A percentile compares a stretch with the other conserved stretches of the same genome.
phyloP scores from a whole-genome alignment of 2,888 invertebrate species.

The Megaustenia siamemsis region DNA sequence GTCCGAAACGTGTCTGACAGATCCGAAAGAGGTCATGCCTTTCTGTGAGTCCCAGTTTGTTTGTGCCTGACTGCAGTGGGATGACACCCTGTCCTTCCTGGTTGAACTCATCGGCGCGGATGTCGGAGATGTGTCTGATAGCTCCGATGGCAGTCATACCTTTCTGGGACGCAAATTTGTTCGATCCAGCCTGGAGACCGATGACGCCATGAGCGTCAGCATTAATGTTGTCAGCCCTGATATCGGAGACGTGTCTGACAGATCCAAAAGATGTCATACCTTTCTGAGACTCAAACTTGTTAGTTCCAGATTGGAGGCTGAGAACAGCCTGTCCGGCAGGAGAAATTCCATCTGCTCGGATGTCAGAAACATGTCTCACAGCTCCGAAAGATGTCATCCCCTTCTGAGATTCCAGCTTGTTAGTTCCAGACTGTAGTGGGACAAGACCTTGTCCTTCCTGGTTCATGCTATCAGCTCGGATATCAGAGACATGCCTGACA shows the following conservation, averaged over 20 bases:
- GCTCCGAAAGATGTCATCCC: slow-evolving; percentile 12
- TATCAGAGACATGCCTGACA: slow-evolving; percentile 13
- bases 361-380: slow-evolving; percentile 4
- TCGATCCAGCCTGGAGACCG: slow-evolving; percentile 14
- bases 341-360: neutral
- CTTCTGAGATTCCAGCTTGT: slow-evolving; percentile 8
- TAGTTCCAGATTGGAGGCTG: slow-evolving; percentile 7
- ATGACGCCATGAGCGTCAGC: slow-evolving; percentile 13
- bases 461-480: neutral
- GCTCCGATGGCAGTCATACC: neutral
- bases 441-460: neutral
- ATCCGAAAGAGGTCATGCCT: slow-evolving; percentile 16
- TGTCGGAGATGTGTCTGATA: slow-evolving; percentile 14
- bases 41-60: neutral
- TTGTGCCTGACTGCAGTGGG: neutral
- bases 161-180: slow-evolving; percentile 10
- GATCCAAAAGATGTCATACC: slow-evolving; percentile 14
- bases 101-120: neutral
- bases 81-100: neutral
- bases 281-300: slow-evolving; percentile 4
- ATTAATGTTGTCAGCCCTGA: neutral
- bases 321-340: neutral
- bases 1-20: slow-evolving; percentile 21
- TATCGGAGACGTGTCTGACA: slow-evolving; percentile 19
- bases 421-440: slow-evolving; percentile 10